These are phyloP conservation scores for Strigops habroptila DNA, from an alignment of 2,113 vertebrate genomes.

Conservation along the genomic window DNA sequence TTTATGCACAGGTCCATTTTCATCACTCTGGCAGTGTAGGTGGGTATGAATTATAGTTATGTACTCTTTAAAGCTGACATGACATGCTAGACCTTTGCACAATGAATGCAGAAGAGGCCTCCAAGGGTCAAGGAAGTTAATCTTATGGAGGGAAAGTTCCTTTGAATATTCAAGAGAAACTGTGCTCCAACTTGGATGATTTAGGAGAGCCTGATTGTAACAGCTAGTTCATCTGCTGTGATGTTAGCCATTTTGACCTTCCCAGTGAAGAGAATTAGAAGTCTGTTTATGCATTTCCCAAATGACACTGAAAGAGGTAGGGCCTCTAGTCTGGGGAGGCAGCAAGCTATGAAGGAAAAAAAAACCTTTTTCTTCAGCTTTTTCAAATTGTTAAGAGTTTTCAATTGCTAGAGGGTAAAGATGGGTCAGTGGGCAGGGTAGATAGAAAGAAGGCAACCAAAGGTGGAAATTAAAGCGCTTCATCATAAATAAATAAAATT, in stretches of 20 bases:
- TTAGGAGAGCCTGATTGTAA: not conserved
- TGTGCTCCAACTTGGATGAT: not conserved
- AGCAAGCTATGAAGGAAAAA: not conserved
- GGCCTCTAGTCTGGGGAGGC: not conserved
- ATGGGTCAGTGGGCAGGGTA: not conserved
- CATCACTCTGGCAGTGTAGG: not conserved
- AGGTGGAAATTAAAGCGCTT: not conserved
- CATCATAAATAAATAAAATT: not conserved
- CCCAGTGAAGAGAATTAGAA: not conserved
- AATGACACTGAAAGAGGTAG: not conserved
- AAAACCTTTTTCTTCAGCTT: not conserved
- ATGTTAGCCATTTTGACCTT: not conserved
- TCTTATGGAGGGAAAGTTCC: rapidly evolving
- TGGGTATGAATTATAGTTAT: not conserved
- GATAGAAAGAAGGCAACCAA: not conserved
- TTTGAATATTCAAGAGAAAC: not conserved
- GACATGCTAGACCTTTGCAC: not conserved
- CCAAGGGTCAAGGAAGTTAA: not conserved
- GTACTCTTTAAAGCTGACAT: not conserved
- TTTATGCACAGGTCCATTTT: not conserved
- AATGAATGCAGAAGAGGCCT: not conserved
- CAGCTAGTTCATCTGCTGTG: not conserved
- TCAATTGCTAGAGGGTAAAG: not conserved
- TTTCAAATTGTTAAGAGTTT: not conserved
- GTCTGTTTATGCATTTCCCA: not conserved